Evolutionary conservation across 1,140 invertebrate genomes (phyloP), one percentile per base, ranked within the genome.

Genomic region (Cyrtorhinus lividipennis): DNA sequence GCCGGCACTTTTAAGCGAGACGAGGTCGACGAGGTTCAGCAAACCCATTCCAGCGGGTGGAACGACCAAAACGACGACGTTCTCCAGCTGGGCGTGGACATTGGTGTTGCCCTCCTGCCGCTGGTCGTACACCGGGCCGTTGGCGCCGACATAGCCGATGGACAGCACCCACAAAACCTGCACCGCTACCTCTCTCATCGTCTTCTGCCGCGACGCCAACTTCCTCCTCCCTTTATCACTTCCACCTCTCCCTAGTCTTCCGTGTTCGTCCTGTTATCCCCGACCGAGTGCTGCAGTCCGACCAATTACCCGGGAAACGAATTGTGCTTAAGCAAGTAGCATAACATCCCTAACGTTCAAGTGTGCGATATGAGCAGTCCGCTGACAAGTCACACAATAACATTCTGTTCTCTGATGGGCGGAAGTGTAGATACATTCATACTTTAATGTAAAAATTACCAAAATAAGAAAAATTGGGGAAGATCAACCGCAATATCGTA

Each of bases 51-150:
- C 23, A 5, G 12, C 8, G 22, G 57, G 23, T 24, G 23, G 57
- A 18, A 68, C 66, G 1, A 70, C 68, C 0, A 77, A 61, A 1
- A 78, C 64, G 2, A 78, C 53, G 24, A 77, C 68, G 38, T 78
- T 76, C 5, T 77, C 72, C 2, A 77, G 61, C 45, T 75, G 70
- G 0, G 73, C 72, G 48, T 74, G 70, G 2, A 76, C 65, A 59
- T 78, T 78, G 10, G 72, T 61, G 1, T 72, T 70, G 10, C 76
- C 77, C 2, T 74, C 71, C 48, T 78, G 77, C 10, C 75, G 71
- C 25, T 78, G 76, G 58, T 78, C 74, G 65, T 75, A 77, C 0
- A 63, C 57, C 2, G 62, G 56, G 20, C 23, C 58, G 22, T 56
- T 22, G 10, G 57, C 18, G 1, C 26, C 20, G 25, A 25, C 62